Base-by-base conservation (phyloP, 2,888 invertebrate genomes). In the Sphaerophoria rueppellii region DNA sequence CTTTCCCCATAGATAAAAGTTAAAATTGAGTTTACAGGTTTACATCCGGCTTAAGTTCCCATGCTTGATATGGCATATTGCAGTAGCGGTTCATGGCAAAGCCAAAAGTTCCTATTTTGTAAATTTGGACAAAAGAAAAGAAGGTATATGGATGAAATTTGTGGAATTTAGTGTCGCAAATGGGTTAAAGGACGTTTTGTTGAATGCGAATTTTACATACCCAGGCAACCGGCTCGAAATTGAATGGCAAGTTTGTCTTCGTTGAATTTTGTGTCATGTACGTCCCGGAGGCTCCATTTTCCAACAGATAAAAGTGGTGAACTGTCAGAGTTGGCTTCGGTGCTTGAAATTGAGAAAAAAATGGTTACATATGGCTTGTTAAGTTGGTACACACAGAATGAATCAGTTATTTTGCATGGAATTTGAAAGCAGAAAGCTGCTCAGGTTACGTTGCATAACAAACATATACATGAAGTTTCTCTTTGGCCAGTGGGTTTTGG, bases 11-110 rank as follows among this genome's bases (percentile, higher is more conserved):
- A 32, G 32, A 57, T 48, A 12, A 43, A 54, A 11, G 24, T 40
- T 40, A 54, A 50, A 75, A 70, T 37, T 69, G 6, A n/a, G 55
- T 76, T 70, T 85, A 89, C 91, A 89, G 89, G 79, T 93, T 92
- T 0, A 93, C 92, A 88, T 95, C 94, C 0, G 97, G 96, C 87
- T 94, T 95, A 6, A 97, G 89, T 88, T 97, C 97, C 96, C 97
- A 97, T 0, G 95, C 95, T 90, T 97, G 97, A 90, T 95, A 97
- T 0, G 97, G 97, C 89, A 97, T 92, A 90, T 97, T 97, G 75
- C 95, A 94, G 90, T 96, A 97, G 69, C 95, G 94, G 78, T 95
- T 93, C 0, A 95, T 93, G 0, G 96, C 96, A 81, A 97, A 93
- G 0, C 95, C 97, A 82, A 95, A 95, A 0, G 94, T 94, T 89